A percentile compares a stretch with the other conserved stretches of the same genome.
Evolutionary conservation across 1,140 invertebrate genomes (phyloP).

Genomic region (Nymphalis io): DNA sequence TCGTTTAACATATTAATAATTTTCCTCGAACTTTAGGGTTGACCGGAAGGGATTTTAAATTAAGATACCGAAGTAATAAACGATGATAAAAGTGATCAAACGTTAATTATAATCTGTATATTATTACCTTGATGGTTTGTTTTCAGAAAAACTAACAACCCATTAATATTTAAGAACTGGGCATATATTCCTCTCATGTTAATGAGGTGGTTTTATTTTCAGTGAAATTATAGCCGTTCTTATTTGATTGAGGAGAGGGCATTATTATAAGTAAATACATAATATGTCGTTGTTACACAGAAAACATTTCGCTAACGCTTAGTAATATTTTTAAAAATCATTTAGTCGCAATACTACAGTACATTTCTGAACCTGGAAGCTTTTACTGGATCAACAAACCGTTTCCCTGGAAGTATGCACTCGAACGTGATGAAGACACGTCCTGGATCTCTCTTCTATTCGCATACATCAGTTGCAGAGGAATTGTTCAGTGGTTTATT

Average conservation of each 20-base stretch:
- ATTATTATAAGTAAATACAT: neutral
- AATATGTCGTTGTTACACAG: no score
- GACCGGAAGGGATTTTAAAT: conserved; percentile 18
- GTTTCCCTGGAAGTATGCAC: conserved; percentile 6
- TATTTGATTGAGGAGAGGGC: no score
- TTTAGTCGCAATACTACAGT: conserved; percentile 43
- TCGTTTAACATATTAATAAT: conserved; percentile 22
- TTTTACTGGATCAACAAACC: conserved; percentile 38
- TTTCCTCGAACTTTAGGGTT: neutral
- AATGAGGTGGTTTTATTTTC: no score
- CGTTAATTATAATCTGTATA: no score
- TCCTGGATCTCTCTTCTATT: conserved; percentile 62
- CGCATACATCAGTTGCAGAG: conserved; percentile 56
- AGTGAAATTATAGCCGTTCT: no score
- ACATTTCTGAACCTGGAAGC: conserved; percentile 37
- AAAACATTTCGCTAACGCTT: no score
- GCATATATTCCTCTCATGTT: no score
- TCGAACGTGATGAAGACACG: conserved; percentile 48
- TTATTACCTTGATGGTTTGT: neutral
- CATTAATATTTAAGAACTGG: no score
- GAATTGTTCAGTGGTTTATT: conserved; percentile 61
- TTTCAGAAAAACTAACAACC: no score
- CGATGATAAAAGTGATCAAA: neutral
- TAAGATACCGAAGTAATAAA: conserved; percentile 6
- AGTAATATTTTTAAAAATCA: no score